phyloP scores from a whole-genome alignment of 2,113 vertebrate species.

The Callospermophilus lateralis region DNA sequence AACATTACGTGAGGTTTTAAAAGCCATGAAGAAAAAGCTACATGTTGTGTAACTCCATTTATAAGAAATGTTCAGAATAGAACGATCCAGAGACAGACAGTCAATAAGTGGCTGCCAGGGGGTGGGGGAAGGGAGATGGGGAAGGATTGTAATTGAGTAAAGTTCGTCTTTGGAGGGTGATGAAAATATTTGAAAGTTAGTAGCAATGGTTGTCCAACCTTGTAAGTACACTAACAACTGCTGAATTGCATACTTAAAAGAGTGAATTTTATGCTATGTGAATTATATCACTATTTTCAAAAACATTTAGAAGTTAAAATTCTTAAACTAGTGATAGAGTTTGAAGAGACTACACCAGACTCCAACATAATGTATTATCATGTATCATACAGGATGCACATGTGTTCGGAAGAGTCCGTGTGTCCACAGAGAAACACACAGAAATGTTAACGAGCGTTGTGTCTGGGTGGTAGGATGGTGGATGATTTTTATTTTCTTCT shows the following conservation, averaged over 20 bases:
- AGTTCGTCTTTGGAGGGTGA: neutral
- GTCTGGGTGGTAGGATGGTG: conserved; percentile 66
- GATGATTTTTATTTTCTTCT: conserved; percentile 66
- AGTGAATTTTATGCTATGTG: neutral
- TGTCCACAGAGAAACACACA: neutral
- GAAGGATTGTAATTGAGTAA: no score
- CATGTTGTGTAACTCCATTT: neutral
- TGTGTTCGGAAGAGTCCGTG: no score
- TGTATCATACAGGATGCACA: neutral
- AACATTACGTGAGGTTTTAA: neutral
- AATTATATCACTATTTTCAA: neutral
- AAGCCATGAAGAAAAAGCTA: neutral
- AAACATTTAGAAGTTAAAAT: neutral
- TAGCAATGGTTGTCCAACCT: neutral
- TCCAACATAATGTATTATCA: neutral
- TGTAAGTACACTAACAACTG: neutral
- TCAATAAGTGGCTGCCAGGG: neutral
- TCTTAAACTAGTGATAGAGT: rapidly evolving
- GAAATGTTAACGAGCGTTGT: neutral
- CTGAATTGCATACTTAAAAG: neutral
- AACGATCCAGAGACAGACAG: neutral
- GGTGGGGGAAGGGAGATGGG: neutral
- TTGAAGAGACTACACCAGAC: neutral
- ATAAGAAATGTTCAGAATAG: neutral
- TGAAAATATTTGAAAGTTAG: neutral